Evolutionary conservation across 2,888 invertebrate species (phyloP).

Genomic region (Meteorus cinctellus): DNA sequence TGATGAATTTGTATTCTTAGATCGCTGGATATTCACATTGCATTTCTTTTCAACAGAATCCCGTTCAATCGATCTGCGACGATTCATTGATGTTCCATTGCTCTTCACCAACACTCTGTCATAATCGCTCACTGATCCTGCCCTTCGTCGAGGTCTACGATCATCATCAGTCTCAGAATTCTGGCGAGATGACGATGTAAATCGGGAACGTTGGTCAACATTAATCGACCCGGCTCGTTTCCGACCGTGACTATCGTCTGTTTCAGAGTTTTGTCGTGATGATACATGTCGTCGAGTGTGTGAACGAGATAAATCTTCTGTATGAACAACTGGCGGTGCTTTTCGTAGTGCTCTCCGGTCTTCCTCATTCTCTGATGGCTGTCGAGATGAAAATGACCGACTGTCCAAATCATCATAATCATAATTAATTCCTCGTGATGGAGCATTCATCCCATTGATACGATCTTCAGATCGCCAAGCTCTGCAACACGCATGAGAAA

Average conservation of each 20-base stretch:
- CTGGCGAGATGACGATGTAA: slow-evolving; percentile 19
- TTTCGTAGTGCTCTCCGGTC: slow-evolving; percentile 41
- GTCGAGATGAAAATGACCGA: slow-evolving; percentile 53
- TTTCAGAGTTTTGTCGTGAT: slow-evolving; percentile 41
- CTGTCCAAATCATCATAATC: slow-evolving; percentile 59
- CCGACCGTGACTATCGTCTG: slow-evolving; percentile 25
- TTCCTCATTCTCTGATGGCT: slow-evolving; percentile 47
- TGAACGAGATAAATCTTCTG: slow-evolving; percentile 48
- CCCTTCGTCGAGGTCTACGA: slow-evolving; percentile 46
- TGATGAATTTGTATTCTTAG: slow-evolving; percentile 65
- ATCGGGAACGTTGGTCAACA: slow-evolving; percentile 27
- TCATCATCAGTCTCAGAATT: slow-evolving; percentile 42
- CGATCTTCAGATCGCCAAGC: slow-evolving; percentile 67
- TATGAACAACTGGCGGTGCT: slow-evolving; percentile 44
- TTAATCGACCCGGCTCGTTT: slow-evolving; percentile 20
- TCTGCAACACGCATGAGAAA: slow-evolving; percentile 38
- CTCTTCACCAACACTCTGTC: slow-evolving; percentile 8
- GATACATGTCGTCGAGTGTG: slow-evolving; percentile 35
- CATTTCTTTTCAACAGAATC: slow-evolving; percentile 59
- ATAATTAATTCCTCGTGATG: slow-evolving; percentile 49
- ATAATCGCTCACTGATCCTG: slow-evolving; percentile 48
- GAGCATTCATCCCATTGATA: slow-evolving; percentile 54
- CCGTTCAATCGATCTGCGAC: slow-evolving; percentile 63
- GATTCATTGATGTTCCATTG: slow-evolving; percentile 48
- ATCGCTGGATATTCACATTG: slow-evolving; percentile 34